Conservation (phyloP, 1,140 invertebrate genomes). For the Ridgeia piscesae region DNA sequence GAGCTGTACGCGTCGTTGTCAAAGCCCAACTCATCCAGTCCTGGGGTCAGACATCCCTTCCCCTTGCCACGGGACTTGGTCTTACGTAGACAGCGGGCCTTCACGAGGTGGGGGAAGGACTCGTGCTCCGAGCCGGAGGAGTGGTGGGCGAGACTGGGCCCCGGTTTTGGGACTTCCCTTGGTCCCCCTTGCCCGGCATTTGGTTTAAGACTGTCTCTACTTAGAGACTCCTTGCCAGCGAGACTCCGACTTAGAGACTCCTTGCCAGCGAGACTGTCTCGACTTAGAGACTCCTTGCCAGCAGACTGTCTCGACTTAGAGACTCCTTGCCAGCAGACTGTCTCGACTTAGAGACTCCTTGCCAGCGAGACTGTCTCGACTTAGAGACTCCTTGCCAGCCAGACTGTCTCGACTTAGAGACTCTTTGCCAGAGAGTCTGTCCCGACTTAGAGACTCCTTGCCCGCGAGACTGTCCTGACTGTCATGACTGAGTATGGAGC, state of each 20-base stretch:
- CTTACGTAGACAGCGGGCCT: conserved; percentile 39
- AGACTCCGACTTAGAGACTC: not conserved
- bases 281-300: too few species aligned
- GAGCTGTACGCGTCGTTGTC: not conserved
- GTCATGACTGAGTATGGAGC: not conserved
- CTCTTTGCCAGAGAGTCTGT: too few species aligned
- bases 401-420: too few species aligned
- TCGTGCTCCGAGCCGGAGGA: not conserved
- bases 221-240: too few species aligned
- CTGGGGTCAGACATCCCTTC: conserved; percentile 41
- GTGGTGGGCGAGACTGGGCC: not conserved
- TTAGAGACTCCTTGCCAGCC: too few species aligned
- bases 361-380: too few species aligned
- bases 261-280: not conserved
- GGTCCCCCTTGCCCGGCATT: not conserved
- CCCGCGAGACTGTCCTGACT: not conserved
- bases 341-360: too few species aligned
- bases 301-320: not conserved
- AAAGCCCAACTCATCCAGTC: conserved; percentile 26
- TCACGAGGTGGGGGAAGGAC: not conserved
- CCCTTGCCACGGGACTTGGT: conserved; percentile 53
- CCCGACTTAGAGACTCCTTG: not conserved
- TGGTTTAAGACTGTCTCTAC: not conserved
- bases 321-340: not conserved
- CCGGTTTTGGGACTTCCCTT: not conserved